Evolutionary conservation across 2,113 vertebrate genomes (phyloP), one percentile per base, ranked within the genome.

Genomic region (Enhydra lutris): DNA sequence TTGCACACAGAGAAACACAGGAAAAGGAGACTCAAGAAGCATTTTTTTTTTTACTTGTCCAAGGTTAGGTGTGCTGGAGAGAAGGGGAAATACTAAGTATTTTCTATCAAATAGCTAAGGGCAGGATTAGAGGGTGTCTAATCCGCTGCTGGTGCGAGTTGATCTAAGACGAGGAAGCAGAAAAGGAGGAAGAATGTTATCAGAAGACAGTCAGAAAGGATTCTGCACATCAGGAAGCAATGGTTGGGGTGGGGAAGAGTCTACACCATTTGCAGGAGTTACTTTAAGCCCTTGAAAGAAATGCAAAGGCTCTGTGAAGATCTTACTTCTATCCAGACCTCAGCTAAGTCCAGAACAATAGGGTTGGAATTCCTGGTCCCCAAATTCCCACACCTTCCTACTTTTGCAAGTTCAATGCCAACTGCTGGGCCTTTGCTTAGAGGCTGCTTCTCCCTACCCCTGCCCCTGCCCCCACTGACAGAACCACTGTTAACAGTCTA

Each of bases 231-330:
- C 80, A 87, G 42, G 59, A 86, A n/a, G 47, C 29, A 23, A 10
- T 3, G 8, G 7, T 0, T n/a, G 34, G 29, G 14, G 34, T 20
- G 0, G 18, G 18, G 50, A 55, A 63, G 65, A 50, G 7, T 26
- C n/a, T 1, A 2, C 1, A 1, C 18, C 26, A 6, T 36, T 34
- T n/a, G 2, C 3, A 36, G 3, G 71, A 87, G 39, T 50, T 47
- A 20, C 45, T 12, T 39, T 13, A 18, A 81, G 76, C 55, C 39
- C 29, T 36, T 42, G 12, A 7, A 34, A 82, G 80, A 67, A 90
- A 57, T 2, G 34, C 13, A 36, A 89, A 61, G 39, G 14, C 1
- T 63, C 18, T 55, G n/a, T 1, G 24, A 83, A 6, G 34, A 10
- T 26, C 52, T 84, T 18, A 15, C 20, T 36, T 61, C 17, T 31